Base-by-base conservation (phyloP, 2,888 invertebrate species). In the Tridacna crocea region DNA sequence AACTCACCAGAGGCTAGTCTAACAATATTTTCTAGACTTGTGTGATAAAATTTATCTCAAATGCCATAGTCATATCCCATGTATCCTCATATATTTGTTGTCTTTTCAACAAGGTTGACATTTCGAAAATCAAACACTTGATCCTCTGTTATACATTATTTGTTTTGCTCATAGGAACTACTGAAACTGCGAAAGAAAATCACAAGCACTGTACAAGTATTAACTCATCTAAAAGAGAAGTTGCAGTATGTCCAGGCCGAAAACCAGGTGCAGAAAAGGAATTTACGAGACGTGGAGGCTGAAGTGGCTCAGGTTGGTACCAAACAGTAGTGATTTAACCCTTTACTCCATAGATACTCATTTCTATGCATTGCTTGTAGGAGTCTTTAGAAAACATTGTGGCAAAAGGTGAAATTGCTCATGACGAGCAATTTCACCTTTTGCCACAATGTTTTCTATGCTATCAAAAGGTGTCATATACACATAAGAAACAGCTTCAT, bases 161-260 rank as follows among this genome's bases (percentile, higher is more conserved):
- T 36, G 36, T 36, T 36, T n/a, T 36, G 8, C 36, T 8, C 8
- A 15, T 83, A 94, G 91, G 95, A 96, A 89, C 88, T 96, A 73
- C 90, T 94, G 61, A 94, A 94, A 84, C 90, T 96, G 75, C 92
- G 95, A 73, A 93, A 93, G 82, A 95, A 95, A 92, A 95, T 95
- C 82, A 94, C 95, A 22, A 94, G 93, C 77, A 95, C 95, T 0
- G 95, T 95, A 24, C 95, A 95, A 91, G 95, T 95, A 74, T 84
- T 94, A 82, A 95, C 95, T 1, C 96, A 96, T 88, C 91, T 95
- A 51, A 94, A 95, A 86, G 96, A 96, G 92, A 96, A 96, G 91
- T 94, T 95, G 22, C 93, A 95, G 87, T 95, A 93, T 88, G 93
- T 94, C 22, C 92, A 94, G 79, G 92, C 91, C 0, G 95, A 95